These are phyloP conservation scores for Equus quagga DNA, from an alignment of 2,113 vertebrate species.

Conservation along the genomic window DNA sequence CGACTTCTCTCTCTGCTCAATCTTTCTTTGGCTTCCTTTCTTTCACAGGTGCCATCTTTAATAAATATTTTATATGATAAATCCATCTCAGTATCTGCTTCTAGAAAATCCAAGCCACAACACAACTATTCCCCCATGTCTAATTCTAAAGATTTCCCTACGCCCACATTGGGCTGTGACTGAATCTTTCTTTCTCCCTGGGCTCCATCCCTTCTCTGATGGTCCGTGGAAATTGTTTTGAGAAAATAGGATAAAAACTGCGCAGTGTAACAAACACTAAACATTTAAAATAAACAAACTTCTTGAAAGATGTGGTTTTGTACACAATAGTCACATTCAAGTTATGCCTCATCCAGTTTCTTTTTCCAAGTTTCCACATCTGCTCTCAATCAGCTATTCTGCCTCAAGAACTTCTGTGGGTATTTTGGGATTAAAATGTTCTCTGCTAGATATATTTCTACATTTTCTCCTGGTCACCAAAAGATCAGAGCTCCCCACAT, in stretches of 20 bases:
- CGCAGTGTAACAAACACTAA: not conserved
- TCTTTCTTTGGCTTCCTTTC: not conserved
- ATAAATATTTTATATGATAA: not conserved
- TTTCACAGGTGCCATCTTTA: conserved; percentile 16
- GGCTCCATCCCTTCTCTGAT: not conserved
- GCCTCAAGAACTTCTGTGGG: not conserved
- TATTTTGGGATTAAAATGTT: not conserved
- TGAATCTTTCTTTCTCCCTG: not conserved
- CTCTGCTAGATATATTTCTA: not conserved
- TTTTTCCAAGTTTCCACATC: conserved; percentile 39
- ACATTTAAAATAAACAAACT: not conserved
- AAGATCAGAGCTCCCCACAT: not conserved
- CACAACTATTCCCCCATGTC: not conserved
- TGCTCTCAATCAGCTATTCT: conserved; percentile 9
- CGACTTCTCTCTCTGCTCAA: not conserved
- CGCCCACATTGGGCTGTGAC: not conserved
- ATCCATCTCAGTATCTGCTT: not conserved
- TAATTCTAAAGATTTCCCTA: not conserved
- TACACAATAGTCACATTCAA: not conserved
- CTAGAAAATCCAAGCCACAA: not conserved
- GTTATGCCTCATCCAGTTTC: not conserved
- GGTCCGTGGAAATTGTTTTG: not conserved
- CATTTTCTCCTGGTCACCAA: not conserved
- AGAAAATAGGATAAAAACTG: not conserved
- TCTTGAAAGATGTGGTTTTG: not conserved